Evolutionary conservation across 2,888 invertebrate genomes (phyloP).

Genomic region (Patella pellucida): DNA sequence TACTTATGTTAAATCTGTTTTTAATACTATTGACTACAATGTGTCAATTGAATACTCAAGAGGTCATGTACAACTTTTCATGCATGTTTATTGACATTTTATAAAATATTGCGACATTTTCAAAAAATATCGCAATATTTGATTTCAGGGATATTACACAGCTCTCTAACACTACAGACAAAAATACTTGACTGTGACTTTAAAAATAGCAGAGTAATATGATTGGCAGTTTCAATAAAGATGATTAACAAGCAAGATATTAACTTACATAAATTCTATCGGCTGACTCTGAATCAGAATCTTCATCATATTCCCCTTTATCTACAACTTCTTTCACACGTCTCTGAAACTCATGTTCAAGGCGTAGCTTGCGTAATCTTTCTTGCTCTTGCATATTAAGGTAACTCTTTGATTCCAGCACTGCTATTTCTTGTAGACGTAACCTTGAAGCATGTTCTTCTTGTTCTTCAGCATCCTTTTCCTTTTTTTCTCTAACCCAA

Average conservation of each 20-base stretch:
- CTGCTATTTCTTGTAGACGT: slow-evolving; percentile 90
- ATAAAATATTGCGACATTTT: too few species aligned
- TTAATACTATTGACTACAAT: too few species aligned
- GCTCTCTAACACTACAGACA: too few species aligned
- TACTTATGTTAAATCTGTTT: too few species aligned
- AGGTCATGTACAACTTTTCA: too few species aligned
- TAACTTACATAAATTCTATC: slow-evolving; percentile 48
- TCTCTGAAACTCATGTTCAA: slow-evolving; percentile 95
- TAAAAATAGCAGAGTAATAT: too few species aligned
- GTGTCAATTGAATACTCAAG: too few species aligned
- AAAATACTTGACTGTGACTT: too few species aligned
- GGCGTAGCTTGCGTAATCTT: slow-evolving; percentile 75
- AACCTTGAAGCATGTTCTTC: slow-evolving; percentile 82
- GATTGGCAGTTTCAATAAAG: too few species aligned
- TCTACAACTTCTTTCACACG: slow-evolving; percentile 86
- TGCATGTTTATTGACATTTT: too few species aligned
- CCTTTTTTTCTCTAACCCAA: slow-evolving; percentile 94
- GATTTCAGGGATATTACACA: too few species aligned
- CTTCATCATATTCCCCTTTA: slow-evolving; percentile 77
- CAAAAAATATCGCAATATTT: too few species aligned
- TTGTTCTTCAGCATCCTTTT: slow-evolving; percentile 82
- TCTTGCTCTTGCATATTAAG: slow-evolving; percentile 61
- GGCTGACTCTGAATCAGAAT: slow-evolving; percentile 53
- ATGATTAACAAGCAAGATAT: background rate
- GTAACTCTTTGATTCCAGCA: slow-evolving; percentile 75